phyloP scores from a whole-genome alignment of 2,888 invertebrate genomes.

The Watsonalla binaria region DNA sequence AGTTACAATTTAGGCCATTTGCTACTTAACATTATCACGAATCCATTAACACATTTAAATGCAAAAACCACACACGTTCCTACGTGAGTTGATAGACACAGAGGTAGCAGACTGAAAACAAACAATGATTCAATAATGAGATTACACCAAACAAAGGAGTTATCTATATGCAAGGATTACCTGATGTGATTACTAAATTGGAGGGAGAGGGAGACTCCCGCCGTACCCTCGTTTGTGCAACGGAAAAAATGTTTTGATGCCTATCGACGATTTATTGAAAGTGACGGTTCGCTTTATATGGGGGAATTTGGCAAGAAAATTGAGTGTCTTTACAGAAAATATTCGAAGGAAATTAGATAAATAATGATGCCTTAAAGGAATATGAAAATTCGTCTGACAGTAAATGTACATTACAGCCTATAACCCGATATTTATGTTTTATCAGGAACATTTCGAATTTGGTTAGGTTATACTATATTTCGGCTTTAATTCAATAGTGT shows the following conservation, averaged over 20 bases:
- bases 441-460: too few relatives aligned
- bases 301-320: slow-evolving; percentile 29
- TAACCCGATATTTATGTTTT: too few relatives aligned
- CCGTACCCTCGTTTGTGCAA: slow-evolving; percentile 43
- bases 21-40: too few relatives aligned
- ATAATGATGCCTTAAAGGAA: slow-evolving; percentile 9
- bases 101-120: slow-evolving; percentile 18
- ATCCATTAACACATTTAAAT: too few relatives aligned
- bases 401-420: too few relatives aligned
- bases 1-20: too few relatives aligned
- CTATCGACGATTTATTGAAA: slow-evolving; percentile 53
- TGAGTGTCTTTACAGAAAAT: slow-evolving; percentile 26
- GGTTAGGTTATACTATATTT: too few relatives aligned
- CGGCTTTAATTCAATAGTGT: too few relatives aligned
- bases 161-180: slow-evolving; percentile 72
- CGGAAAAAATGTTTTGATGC: slow-evolving; percentile 50
- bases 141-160: slow-evolving; percentile 60
- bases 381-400: slow-evolving; percentile 10
- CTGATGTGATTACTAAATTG: slow-evolving; percentile 68
- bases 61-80: too few relatives aligned
- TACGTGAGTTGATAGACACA: neutral
- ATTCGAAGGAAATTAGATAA: slow-evolving; percentile 8
- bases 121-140: slow-evolving; percentile 54
- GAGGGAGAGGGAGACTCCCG: slow-evolving; percentile 42
- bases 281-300: slow-evolving; percentile 42